Base-by-base conservation (phyloP, 2,797 vertebrate species). In the Cryptoblepharus egeriae region DNA sequence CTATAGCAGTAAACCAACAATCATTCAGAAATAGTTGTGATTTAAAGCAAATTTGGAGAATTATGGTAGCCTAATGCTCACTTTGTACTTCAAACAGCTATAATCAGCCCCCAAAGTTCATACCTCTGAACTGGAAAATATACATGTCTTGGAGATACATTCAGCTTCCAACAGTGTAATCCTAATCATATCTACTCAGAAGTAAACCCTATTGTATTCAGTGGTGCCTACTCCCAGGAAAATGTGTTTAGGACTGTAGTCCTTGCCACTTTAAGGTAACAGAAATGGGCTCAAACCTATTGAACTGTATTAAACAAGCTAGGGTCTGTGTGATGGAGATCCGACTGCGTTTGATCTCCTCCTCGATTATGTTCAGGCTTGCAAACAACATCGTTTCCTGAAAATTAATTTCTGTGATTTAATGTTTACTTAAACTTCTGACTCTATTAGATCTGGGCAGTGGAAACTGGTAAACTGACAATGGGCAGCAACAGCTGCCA, bases 281-380 rank as follows among this genome's bases (percentile, higher is more conserved):
- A 20, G 3, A 61, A 39, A 45, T 30, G 26, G 15, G 2, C 28
- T 37, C 18, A 45, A 5, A 32, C 28, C 32, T 22, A 20, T 35
- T 32, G n/a, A 52, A 72, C 49, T 2, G 4, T 26, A n/a, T 32
- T 61, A 26, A n/a, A 18, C 28, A 26, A n/a, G 58, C 9, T 4
- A 3, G n/a, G 58, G 13, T 3, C 24, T 52, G 3, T 73, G 58
- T 73, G 69, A n/a, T 22, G n/a, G 57, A 35, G 18, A 58, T 15
- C 9, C 4, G 12, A 0, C 32, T 30, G 52, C 2, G 39, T 16
- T 18, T 12, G 1, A 0, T 75, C 60, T 10, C 1, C 35, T 68
- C 65, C 24, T 60, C 2, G 2, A 39, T n/a, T 18, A 5, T 2
- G 85, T 84, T 26, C 37, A 1, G 4, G 1, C 26, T 22, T 64